Evolutionary conservation across 2,888 invertebrate species (phyloP).

Genomic region (Agrilus cyanescens): DNA sequence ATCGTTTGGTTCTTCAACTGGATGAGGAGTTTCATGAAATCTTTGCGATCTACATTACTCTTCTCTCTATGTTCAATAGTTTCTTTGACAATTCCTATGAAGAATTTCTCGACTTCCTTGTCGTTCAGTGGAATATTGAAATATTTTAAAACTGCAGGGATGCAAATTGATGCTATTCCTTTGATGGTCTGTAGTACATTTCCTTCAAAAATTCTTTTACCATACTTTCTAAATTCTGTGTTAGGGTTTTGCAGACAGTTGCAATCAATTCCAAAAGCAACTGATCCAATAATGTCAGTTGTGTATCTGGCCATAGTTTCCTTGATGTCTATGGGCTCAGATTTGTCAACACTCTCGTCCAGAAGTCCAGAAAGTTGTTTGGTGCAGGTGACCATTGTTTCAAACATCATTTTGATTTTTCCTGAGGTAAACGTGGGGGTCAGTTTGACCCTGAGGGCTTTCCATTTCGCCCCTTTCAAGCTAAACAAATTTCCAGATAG

Average conservation of each 20-base stretch:
- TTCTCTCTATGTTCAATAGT: slow-evolving; percentile 2
- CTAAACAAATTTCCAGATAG: slow-evolving; percentile 22
- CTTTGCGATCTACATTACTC: slow-evolving; percentile 1
- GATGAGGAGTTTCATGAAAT: slow-evolving; percentile 7
- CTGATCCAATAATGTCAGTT: slow-evolving; percentile 39
- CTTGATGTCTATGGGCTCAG: slow-evolving; percentile 31
- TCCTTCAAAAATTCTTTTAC: slow-evolving; percentile 9
- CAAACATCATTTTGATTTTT: slow-evolving; percentile 35
- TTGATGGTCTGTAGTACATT: slow-evolving; percentile 2
- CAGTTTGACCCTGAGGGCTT: slow-evolving; percentile 29
- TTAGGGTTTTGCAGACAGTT: slow-evolving; percentile 39
- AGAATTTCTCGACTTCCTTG: too few relatives aligned
- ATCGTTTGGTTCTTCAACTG: slow-evolving; percentile 1
- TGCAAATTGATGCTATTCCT: background rate
- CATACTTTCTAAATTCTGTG: slow-evolving; percentile 32
- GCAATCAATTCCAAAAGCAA: slow-evolving; percentile 44
- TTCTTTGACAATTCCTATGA: background rate
- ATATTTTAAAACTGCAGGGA: too few relatives aligned
- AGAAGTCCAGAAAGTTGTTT: slow-evolving; percentile 21
- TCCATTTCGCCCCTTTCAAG: slow-evolving; percentile 32
- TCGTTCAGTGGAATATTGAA: too few relatives aligned
- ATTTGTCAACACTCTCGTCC: slow-evolving; percentile 14
- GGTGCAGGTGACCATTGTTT: slow-evolving; percentile 23
- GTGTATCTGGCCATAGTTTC: slow-evolving; percentile 35
- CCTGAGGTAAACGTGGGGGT: slow-evolving; percentile 35